These are phyloP conservation scores for Spondyliosoma cantharus DNA, from an alignment of 2,797 vertebrate genomes.

Conservation along the genomic window DNA sequence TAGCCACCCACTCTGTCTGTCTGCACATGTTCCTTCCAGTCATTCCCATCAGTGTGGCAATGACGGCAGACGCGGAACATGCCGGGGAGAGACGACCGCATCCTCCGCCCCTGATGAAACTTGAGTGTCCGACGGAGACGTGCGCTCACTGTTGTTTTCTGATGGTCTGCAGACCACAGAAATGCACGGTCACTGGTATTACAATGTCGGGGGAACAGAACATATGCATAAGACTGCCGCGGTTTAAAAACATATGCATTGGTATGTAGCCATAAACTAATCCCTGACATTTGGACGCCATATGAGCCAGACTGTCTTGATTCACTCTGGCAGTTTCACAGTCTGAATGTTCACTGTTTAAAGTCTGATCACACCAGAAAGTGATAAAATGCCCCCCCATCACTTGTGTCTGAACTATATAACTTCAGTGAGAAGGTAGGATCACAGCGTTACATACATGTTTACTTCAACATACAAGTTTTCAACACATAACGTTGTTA, in stretches of 20 bases:
- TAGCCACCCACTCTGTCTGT: slow-evolving; percentile 76
- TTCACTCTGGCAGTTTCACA: neutral
- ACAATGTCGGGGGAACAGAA: neutral
- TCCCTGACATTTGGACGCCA: neutral
- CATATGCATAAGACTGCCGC: neutral
- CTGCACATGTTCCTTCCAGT: slow-evolving; percentile 70
- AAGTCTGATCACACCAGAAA: neutral
- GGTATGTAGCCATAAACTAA: neutral
- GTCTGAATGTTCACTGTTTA: neutral
- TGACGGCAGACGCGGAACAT: slow-evolving; percentile 57
- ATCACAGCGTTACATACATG: neutral
- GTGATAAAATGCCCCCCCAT: no score
- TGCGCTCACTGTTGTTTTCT: slow-evolving; percentile 34
- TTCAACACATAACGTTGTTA: no score
- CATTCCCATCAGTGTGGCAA: slow-evolving; percentile 72
- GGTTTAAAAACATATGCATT: neutral
- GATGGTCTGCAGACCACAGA: slow-evolving; percentile 26
- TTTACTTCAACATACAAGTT: no score
- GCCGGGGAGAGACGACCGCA: slow-evolving; percentile 65
- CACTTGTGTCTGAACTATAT: no score
- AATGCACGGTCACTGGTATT: slow-evolving; percentile 32
- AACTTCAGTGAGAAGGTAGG: no score
- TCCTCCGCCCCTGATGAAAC: slow-evolving; percentile 53
- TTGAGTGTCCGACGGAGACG: slow-evolving; percentile 22
- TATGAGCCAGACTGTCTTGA: neutral